Evolutionary conservation across 2,113 vertebrate genomes (phyloP), one percentile per base, ranked within the genome.

Genomic region (Chamaetylas fuelleborni): DNA sequence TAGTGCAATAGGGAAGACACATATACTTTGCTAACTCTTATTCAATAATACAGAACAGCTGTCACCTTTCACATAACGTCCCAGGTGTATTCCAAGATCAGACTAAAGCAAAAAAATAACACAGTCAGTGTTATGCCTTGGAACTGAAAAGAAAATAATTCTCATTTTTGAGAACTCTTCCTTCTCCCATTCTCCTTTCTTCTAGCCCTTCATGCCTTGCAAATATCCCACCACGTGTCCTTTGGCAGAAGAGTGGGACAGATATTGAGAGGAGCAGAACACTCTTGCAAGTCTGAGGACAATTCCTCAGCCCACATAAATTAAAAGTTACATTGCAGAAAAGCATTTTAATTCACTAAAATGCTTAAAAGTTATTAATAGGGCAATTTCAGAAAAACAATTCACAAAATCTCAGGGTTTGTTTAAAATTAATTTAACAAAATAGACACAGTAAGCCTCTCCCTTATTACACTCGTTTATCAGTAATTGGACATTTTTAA

Each of bases 391-490:
- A 73, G 48, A 65, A 71, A 66, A 88, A 72, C 14, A 45, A n/a
- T n/a, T 12, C 14, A 48, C 15, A 76, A 51, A 48, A 72, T 40
- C 11, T 58, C 6, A 12, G 3, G 5, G 1, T 1, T 1, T 12
- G 12, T 48, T 72, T 45, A 18, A 2, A 70, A 91, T 51, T 43
- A 83, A 16, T n/a, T 29, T 28, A 25, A 57, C 14, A 24, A 57
- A 84, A 50, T 8, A 43, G 11, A 58, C 9, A 19, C 16, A 45
- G 14, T 16, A 86, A 56, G 7, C 14, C 12, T 50, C 24, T 60
- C 19, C 23, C 18, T 42, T 61, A 40, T 29, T 36, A 78, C 7
- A 43, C 8, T 67, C 3, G 25, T 51, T 57, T 60, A 43, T 53
- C 11, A 67, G 3, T 51, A 40, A 16, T 9, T 53, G 19, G 7